Evolutionary conservation across 2,888 invertebrate species (phyloP).

Genomic region (Tromatobia lineatoria): DNA sequence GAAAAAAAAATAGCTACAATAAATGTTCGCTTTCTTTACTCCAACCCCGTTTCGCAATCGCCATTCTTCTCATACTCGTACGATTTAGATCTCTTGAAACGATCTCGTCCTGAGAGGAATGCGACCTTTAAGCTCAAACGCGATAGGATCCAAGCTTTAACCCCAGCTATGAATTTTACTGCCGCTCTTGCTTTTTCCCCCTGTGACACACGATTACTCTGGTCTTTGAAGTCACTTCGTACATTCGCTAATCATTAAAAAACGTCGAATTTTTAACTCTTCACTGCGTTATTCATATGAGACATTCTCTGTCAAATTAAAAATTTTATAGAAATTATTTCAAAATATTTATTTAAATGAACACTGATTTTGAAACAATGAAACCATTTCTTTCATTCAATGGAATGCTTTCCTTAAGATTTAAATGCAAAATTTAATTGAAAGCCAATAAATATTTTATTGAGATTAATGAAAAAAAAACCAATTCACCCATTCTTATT

Average conservation of each 20-base stretch:
- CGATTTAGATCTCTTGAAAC: slow-evolving; percentile 36
- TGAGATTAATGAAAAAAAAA: too few species aligned
- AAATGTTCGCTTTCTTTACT: neutral
- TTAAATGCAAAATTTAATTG: too few species aligned
- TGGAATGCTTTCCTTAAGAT: too few species aligned
- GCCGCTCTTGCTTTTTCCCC: neutral
- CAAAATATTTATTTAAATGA: too few species aligned
- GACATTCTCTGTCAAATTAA: too few species aligned
- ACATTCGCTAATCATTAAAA: neutral
- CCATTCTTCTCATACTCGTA: slow-evolving; percentile 1
- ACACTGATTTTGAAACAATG: too few species aligned
- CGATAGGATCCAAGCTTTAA: slow-evolving; percentile 14
- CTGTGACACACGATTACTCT: neutral
- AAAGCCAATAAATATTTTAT: too few species aligned
- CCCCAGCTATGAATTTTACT: slow-evolving; percentile 14
- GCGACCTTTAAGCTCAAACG: slow-evolving; percentile 42
- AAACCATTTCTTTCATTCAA: too few species aligned
- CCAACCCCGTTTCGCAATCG: slow-evolving; percentile 10
- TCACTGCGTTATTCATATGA: too few species aligned
- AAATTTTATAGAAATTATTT: too few species aligned
- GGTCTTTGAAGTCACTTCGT: slow-evolving; percentile 16
- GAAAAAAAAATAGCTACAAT: neutral
- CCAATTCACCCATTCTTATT: too few species aligned
- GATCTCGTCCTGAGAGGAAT: slow-evolving; percentile 45
- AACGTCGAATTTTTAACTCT: too few species aligned